Conservation (phyloP, 2,113 vertebrate species). For the Megaceryle maxima region DNA sequence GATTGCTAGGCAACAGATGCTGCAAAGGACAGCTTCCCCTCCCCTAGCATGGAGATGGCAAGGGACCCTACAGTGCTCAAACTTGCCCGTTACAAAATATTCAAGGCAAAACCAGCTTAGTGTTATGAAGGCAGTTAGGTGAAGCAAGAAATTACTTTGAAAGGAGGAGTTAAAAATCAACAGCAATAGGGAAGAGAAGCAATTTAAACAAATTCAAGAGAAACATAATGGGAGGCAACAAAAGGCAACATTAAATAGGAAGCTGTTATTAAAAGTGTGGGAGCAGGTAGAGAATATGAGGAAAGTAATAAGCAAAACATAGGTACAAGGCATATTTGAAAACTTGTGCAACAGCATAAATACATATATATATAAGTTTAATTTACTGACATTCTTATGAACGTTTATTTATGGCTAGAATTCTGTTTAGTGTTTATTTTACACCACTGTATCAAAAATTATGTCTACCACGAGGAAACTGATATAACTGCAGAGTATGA, state of each 20-base stretch:
- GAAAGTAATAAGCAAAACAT: not conserved
- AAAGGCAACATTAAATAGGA: not conserved
- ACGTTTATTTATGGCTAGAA: not conserved
- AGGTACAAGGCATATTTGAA: not conserved
- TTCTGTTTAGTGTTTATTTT: not conserved
- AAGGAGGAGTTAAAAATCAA: not conserved
- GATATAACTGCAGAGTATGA: not conserved
- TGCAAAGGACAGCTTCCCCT: constrained; percentile 32
- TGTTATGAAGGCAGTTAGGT: not conserved
- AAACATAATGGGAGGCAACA: not conserved
- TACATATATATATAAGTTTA: not conserved
- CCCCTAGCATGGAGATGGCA: not conserved
- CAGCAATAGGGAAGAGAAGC: not conserved
- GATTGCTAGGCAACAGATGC: constrained; percentile 68
- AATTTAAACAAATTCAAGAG: not conserved
- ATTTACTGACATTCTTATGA: not conserved
- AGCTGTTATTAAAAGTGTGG: not conserved
- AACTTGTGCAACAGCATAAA: not conserved
- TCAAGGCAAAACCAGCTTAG: not conserved
- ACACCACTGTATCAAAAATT: not conserved
- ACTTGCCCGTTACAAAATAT: not conserved
- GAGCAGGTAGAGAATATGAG: not conserved
- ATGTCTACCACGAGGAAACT: not conserved
- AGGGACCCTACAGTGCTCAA: not conserved
- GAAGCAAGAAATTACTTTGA: not conserved